Evolutionary conservation across 2,113 vertebrate genomes (phyloP).

Genomic region (Chloroceryle aenea): DNA sequence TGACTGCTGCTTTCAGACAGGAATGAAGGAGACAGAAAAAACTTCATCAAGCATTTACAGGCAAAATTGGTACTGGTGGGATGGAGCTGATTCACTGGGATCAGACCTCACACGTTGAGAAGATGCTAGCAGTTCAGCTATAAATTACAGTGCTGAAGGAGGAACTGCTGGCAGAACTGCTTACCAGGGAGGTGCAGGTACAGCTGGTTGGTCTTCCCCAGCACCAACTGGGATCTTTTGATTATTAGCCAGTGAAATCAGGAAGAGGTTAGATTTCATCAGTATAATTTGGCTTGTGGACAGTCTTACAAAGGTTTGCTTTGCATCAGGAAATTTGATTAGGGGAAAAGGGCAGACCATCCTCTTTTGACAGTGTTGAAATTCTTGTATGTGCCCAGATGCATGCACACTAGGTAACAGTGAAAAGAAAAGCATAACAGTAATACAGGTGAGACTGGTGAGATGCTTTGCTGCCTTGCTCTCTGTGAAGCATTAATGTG

Average conservation of each 20-base stretch:
- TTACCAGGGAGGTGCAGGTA: neutral
- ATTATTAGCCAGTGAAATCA: neutral
- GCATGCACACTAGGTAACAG: accelerated
- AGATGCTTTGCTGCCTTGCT: neutral
- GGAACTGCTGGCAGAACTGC: neutral
- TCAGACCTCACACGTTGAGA: neutral
- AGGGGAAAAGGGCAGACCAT: neutral
- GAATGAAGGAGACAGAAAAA: neutral
- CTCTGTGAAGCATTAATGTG: neutral
- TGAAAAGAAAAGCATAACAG: neutral
- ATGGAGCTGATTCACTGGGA: neutral
- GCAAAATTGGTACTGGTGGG: neutral
- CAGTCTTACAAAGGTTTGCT: neutral
- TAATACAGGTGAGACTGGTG: accelerated
- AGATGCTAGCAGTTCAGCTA: neutral
- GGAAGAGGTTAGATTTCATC: neutral
- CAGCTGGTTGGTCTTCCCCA: neutral
- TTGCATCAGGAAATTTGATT: neutral
- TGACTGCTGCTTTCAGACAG: neutral
- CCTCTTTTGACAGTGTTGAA: neutral
- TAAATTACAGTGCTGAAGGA: neutral
- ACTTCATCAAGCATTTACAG: neutral
- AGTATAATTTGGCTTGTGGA: too few relatives aligned
- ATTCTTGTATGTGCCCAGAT: neutral
- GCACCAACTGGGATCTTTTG: accelerated